These are phyloP conservation scores for Melitaea cinxia DNA, from an alignment of 1,140 invertebrate genomes.

Conservation along the genomic window DNA sequence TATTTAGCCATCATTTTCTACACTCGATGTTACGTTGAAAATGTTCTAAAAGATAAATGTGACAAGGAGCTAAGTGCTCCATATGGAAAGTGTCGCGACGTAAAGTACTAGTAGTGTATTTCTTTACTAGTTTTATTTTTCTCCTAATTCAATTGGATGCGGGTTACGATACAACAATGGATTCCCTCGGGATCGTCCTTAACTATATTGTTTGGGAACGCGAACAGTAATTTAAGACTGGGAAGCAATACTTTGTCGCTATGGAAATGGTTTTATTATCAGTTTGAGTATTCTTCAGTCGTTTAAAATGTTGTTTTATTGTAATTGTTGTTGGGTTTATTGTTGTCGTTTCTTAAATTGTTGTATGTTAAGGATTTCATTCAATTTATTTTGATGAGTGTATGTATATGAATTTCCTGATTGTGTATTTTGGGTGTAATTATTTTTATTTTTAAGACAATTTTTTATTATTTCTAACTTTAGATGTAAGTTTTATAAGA, in stretches of 20 bases:
- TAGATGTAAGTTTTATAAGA: too few species aligned
- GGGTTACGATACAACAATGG: conserved; percentile 38
- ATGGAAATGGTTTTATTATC: conserved; percentile 17
- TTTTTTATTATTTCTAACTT: too few species aligned
- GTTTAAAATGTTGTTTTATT: background rate
- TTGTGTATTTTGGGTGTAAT: too few species aligned
- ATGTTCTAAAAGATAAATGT: conserved; percentile 1
- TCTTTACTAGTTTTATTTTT: conserved; percentile 41
- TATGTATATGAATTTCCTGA: too few species aligned
- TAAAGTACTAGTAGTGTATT: background rate
- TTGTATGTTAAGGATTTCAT: background rate
- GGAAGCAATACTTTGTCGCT: conserved; percentile 22
- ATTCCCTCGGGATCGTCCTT: conserved; percentile 29
- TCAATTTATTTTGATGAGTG: too few species aligned
- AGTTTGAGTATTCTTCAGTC: background rate
- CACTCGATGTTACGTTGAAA: background rate
- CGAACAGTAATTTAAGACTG: conserved; percentile 35
- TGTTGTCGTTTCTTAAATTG: background rate
- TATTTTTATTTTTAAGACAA: too few species aligned
- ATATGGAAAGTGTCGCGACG: conserved; percentile 1
- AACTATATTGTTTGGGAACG: conserved; percentile 39
- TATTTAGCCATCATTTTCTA: background rate
- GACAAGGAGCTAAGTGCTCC: background rate
- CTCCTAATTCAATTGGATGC: conserved; percentile 41
- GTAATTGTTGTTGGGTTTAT: background rate